A percentile compares a stretch with the other conserved stretches of the same genome.
Evolutionary conservation across 2,888 invertebrate species (phyloP).

Genomic region (Latrodectus hesperus): DNA sequence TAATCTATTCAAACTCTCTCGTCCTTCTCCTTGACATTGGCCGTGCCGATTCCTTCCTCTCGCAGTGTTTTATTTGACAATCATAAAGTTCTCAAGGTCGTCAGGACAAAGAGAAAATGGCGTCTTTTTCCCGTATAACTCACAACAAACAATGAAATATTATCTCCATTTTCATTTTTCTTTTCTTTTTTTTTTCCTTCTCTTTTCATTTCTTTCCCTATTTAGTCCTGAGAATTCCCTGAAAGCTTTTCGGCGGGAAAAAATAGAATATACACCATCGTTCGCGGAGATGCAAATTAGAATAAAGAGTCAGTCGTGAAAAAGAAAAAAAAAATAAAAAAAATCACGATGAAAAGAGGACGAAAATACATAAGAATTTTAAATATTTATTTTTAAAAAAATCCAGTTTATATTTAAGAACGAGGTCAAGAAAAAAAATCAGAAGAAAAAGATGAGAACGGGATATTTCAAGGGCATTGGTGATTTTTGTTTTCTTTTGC

Average conservation of each 20-base stretch:
- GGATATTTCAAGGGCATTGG: too few species aligned
- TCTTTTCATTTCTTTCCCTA: background rate
- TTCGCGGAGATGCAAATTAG: background rate
- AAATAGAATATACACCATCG: background rate
- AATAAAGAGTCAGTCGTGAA: background rate
- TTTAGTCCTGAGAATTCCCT: background rate
- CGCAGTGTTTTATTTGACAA: background rate
- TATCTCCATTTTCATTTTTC: background rate
- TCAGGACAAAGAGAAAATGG: background rate
- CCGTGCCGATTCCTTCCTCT: background rate
- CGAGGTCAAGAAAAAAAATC: too few species aligned
- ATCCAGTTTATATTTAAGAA: too few species aligned
- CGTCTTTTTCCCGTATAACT: slow-evolving; percentile 3
- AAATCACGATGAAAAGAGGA: too few species aligned
- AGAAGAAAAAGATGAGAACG: too few species aligned
- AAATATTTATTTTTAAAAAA: too few species aligned
- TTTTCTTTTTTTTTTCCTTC: background rate
- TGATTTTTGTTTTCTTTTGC: too few species aligned
- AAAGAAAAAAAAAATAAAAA: too few species aligned
- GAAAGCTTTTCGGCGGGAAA: background rate
- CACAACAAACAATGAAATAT: slow-evolving; percentile 1
- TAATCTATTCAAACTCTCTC: background rate
- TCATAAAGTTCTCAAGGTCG: background rate
- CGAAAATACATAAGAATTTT: too few species aligned
- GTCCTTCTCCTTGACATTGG: slow-evolving; percentile 2